Evolutionary conservation across 2,797 vertebrate species (phyloP).

Genomic region (Melanotaenia nigrans): DNA sequence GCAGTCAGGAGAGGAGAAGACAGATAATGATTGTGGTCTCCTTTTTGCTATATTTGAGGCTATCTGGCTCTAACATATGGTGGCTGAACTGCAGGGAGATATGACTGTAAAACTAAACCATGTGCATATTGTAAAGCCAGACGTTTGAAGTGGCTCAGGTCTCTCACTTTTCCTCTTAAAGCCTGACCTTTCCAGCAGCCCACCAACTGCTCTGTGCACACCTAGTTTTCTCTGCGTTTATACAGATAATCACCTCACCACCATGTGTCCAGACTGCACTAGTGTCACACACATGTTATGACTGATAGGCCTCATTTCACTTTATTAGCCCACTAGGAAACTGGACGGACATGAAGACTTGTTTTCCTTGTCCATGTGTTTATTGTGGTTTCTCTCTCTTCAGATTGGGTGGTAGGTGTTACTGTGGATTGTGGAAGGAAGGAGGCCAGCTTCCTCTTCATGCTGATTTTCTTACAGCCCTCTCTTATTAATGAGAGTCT

Average conservation of each 20-base stretch:
- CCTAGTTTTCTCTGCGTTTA: slow-evolving; percentile 25
- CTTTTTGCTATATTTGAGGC: slow-evolving; percentile 29
- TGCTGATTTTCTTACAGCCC: slow-evolving; percentile 54
- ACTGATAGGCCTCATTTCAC: slow-evolving; percentile 62
- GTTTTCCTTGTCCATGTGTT: slow-evolving; percentile 36
- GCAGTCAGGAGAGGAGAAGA: slow-evolving; percentile 22
- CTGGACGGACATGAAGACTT: slow-evolving; percentile 2
- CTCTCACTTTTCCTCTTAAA: slow-evolving; percentile 34
- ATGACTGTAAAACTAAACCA: slow-evolving; percentile 38
- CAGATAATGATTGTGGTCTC: slow-evolving; percentile 31
- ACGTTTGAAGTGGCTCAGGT: slow-evolving; percentile 59
- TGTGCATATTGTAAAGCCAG: slow-evolving; percentile 26
- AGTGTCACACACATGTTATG: slow-evolving; percentile 33
- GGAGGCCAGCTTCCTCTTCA: slow-evolving; percentile 29
- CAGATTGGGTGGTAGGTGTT: slow-evolving; percentile 33
- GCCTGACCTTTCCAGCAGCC: slow-evolving; percentile 66
- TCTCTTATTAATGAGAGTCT: slow-evolving; percentile 70
- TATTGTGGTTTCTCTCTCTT: slow-evolving; percentile 40
- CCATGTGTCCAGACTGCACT: slow-evolving; percentile 26
- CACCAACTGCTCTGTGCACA: slow-evolving; percentile 46
- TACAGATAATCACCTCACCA: slow-evolving; percentile 63
- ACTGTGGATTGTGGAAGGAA: slow-evolving; percentile 13
- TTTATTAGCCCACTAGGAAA: slow-evolving; percentile 44
- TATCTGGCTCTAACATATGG: slow-evolving; percentile 63
- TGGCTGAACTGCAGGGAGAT: slow-evolving; percentile 40